Conservation (phyloP, 2,797 vertebrate genomes). For the Hozukius guyotensis region DNA sequence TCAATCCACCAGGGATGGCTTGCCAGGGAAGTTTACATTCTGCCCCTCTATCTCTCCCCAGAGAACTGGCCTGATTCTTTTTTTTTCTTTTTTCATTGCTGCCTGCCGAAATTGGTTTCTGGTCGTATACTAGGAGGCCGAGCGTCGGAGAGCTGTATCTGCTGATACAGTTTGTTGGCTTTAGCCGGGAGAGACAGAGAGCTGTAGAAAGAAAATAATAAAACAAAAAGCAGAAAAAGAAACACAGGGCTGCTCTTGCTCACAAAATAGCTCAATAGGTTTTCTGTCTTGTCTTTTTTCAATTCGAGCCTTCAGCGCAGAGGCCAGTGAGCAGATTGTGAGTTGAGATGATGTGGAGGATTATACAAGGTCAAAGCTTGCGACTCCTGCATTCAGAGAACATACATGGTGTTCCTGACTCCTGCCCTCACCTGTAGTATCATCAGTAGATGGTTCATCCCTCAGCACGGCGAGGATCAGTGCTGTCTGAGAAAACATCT, state of each 20-base stretch:
- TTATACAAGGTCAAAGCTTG: constrained; percentile 61
- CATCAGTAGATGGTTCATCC: constrained; percentile 41
- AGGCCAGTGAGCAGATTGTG: constrained; percentile 27
- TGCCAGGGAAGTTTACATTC: constrained; percentile 81
- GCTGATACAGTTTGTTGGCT: constrained; percentile 73
- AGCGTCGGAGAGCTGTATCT: constrained; percentile 67
- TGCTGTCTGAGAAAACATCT: constrained; percentile 28
- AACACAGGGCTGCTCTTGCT: constrained; percentile 37
- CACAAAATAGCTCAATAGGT: constrained; percentile 55
- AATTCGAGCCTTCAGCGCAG: constrained; percentile 59
- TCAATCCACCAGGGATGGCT: constrained; percentile 73
- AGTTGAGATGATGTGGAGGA: constrained; percentile 48
- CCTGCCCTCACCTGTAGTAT: constrained; percentile 47
- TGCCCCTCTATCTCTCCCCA: constrained; percentile 74
- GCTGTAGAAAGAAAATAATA: constrained; percentile 49
- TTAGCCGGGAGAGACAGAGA: constrained; percentile 57
- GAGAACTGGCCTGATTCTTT: constrained; percentile 79
- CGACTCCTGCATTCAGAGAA: constrained; percentile 44
- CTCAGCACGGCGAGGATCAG: constrained; percentile 27
- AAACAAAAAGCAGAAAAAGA: constrained; percentile 11
- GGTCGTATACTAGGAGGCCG: constrained; percentile 64
- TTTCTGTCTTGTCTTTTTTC: constrained; percentile 66
- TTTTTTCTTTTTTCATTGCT: constrained; percentile 60
- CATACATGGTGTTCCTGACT: constrained; percentile 45
- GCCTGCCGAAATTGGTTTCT: constrained; percentile 80